Evolutionary conservation across 2,797 vertebrate genomes (phyloP), one percentile per base, ranked within the genome.

Genomic region (Ciconia nigra): DNA sequence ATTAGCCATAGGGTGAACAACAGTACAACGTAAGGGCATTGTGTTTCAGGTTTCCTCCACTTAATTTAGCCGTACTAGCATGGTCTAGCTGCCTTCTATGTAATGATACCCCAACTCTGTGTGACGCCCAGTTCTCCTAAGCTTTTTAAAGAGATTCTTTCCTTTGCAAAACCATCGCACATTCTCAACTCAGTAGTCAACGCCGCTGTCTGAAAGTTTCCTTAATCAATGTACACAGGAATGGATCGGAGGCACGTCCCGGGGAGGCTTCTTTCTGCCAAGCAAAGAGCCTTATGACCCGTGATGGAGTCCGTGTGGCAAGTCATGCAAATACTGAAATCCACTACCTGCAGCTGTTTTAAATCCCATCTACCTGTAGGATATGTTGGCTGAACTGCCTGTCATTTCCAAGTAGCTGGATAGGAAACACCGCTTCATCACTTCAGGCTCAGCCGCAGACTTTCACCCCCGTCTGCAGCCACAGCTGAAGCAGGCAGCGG

Each of bases 151-250:
- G 28, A 41, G 15, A 21, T 33, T 18, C 11, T n/a, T 63, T 57
- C 28, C 44, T 51, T 84, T n/a, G 31, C n/a, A 92, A 70, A 92
- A 33, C 25, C 59, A 51, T 3, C 1, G 6, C 11, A 13, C 39
- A 5, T 54, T 49, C 31, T 39, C 47, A 70, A 11, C 5, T 22
- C 33, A 9, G 39, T 2, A n/a, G 11, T 7, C 54, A 49, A 3
- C 1, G 22, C 35, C 11, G 1, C 39, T 26, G 58, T 2, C 41
- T 9, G 17, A 41, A 65, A 37, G 29, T 15, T 73, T 81, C 15
- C 55, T 13, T 29, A 4, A 13, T 13, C 21, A 8, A 7, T 0
- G 2, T 1, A 10, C 26, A 4, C 5, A 4, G 0, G 5, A 12
- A 22, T 1, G 6, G 41, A 5, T n/a, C 4, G 8, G 59, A 26